These are phyloP conservation scores for Reticulitermes lucifugus DNA, from an alignment of 2,888 invertebrate genomes.

Conservation along the genomic window DNA sequence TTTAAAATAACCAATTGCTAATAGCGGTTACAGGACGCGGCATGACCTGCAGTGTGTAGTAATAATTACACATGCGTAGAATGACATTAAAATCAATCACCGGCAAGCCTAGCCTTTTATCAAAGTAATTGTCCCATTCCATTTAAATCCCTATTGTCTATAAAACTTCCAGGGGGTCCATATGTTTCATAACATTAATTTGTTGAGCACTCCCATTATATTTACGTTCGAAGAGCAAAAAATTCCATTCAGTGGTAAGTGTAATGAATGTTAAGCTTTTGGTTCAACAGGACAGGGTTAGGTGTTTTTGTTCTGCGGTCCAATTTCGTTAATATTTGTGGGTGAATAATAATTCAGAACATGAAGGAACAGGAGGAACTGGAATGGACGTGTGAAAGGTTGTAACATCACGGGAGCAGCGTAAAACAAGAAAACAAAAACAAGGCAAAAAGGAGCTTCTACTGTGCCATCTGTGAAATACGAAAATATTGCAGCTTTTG, in stretches of 20 bases:
- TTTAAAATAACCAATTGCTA: slow-evolving; percentile 6
- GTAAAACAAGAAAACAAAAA: not conserved
- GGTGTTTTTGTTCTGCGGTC: not conserved
- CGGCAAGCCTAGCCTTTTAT: slow-evolving; percentile 22
- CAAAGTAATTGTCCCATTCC: slow-evolving; percentile 33
- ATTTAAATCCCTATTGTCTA: slow-evolving; percentile 31
- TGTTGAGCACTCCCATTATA: not conserved
- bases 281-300: not conserved
- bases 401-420: not conserved
- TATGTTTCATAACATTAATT: slow-evolving; percentile 4
- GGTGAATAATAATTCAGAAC: not conserved
- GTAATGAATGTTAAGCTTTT: not conserved
- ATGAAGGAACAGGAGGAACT: not conserved
- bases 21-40: not conserved
- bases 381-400: not conserved
- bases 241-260: not conserved
- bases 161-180: not conserved
- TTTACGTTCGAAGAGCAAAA: not conserved
- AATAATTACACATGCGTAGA: slow-evolving; percentile 1
- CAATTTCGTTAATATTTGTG: slow-evolving; percentile 12
- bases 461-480: not conserved
- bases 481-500: not conserved
- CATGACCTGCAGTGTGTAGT: not conserved
- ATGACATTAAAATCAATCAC: slow-evolving; percentile 26
- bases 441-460: not conserved